These are phyloP conservation scores for Camelus dromedarius DNA, from an alignment of 2,113 vertebrate genomes.

Conservation along the genomic window DNA sequence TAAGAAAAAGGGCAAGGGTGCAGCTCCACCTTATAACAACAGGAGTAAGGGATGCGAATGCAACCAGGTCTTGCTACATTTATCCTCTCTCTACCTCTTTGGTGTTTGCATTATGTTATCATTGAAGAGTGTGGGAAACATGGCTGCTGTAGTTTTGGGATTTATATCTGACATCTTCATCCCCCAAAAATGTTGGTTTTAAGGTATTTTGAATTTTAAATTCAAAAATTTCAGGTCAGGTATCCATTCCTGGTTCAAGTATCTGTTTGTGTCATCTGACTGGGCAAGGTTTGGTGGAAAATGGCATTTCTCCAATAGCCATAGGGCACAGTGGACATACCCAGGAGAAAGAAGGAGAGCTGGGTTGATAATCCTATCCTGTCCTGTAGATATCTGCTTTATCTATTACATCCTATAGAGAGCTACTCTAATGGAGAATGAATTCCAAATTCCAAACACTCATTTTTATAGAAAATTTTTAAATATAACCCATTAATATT, in stretches of 20 bases:
- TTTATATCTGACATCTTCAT: not conserved
- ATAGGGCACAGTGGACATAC: not conserved
- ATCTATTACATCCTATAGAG: not conserved
- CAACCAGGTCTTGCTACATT: not conserved
- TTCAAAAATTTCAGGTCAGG: not conserved
- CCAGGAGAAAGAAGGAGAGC: not conserved
- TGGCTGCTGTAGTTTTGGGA: not conserved
- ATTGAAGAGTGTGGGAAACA: not conserved
- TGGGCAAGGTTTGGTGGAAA: not conserved
- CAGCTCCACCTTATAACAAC: not conserved
- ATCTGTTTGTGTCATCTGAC: not conserved
- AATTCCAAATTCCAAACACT: not conserved
- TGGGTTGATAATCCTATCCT: not conserved
- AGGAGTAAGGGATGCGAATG: not conserved
- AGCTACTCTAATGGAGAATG: not conserved
- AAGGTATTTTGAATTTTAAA: conserved; percentile 27
- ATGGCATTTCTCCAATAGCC: not conserved
- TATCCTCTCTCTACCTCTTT: not conserved
- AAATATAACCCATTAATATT: not conserved
- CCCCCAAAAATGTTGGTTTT: not conserved
- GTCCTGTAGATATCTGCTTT: not conserved
- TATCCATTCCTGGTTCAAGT: not conserved
- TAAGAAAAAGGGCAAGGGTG: not conserved
- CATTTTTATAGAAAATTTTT: conserved; percentile 22
- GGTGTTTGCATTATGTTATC: not conserved